Conservation (phyloP, 1,140 invertebrate genomes). For the Trichogramma pretiosum region DNA sequence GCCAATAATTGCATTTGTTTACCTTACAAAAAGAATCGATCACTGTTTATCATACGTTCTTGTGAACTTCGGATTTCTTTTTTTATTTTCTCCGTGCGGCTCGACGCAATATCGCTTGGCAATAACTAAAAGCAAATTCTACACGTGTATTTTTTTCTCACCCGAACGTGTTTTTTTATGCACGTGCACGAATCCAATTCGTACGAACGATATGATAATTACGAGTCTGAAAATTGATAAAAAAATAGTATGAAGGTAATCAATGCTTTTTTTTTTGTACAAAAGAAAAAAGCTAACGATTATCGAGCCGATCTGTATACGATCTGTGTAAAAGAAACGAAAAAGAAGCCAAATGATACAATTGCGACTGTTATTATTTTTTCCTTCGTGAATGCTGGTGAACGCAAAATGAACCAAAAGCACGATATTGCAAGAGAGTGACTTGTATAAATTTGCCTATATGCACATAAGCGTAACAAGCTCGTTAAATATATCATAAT, state of each 20-base stretch:
- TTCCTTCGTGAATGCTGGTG: too few relatives aligned
- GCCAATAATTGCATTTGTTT: constrained; percentile 7
- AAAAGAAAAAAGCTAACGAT: too few relatives aligned
- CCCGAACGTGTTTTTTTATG: not conserved
- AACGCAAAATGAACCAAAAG: too few relatives aligned
- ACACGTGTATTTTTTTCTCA: not conserved
- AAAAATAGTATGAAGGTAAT: constrained; percentile 5
- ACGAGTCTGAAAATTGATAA: constrained; percentile 6
- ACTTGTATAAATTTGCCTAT: too few relatives aligned
- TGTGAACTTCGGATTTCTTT: constrained; percentile 2
- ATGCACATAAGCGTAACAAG: too few relatives aligned
- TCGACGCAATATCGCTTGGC: not conserved
- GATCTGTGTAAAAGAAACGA: too few relatives aligned
- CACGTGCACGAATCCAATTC: constrained; percentile 2
- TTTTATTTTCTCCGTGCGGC: not conserved
- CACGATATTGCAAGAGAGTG: too few relatives aligned
- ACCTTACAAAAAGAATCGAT: constrained; percentile 1
- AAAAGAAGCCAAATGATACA: too few relatives aligned
- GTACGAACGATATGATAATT: not conserved
- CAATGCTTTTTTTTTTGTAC: too few relatives aligned
- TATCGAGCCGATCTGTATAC: too few relatives aligned
- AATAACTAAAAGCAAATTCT: not conserved
- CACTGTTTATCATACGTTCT: constrained; percentile 2
- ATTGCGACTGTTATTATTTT: too few relatives aligned
- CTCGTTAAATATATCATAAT: too few relatives aligned